These are phyloP conservation scores for Pachypanchax playfairii DNA, from an alignment of 2,113 vertebrate genomes.

Conservation along the genomic window DNA sequence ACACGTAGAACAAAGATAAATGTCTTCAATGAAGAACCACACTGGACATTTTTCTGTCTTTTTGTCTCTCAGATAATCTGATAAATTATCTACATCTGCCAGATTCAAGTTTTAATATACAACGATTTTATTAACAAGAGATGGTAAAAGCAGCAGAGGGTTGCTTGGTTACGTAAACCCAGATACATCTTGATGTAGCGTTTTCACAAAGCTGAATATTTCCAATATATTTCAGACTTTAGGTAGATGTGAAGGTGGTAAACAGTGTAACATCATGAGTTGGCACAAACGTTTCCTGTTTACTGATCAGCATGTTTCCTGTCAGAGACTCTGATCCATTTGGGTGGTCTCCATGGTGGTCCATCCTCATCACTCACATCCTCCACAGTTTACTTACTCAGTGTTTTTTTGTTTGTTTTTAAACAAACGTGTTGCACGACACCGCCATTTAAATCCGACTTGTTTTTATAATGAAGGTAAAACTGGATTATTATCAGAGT, in stretches of 20 bases:
- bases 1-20: too few species aligned
- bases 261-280: not conserved
- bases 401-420: slow-evolving; percentile 6
- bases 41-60: not conserved
- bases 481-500: slow-evolving; percentile 7
- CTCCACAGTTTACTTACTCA: slow-evolving; percentile 20
- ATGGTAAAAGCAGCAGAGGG: slow-evolving; percentile 26
- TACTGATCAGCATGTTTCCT: slow-evolving; percentile 34
- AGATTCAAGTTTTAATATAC: not conserved
- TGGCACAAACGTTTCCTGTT: slow-evolving; percentile 22
- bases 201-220: not conserved
- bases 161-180: not conserved
- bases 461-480: slow-evolving; percentile 13
- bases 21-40: slow-evolving; percentile 12
- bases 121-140: too few species aligned
- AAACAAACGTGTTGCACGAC: slow-evolving; percentile 33
- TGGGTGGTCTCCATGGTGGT: slow-evolving; percentile 73
- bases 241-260: not conserved
- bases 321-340: slow-evolving; percentile 52
- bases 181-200: slow-evolving; percentile 1
- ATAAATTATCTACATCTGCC: slow-evolving; percentile 5
- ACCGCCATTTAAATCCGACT: slow-evolving; percentile 6
- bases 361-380: slow-evolving; percentile 24
- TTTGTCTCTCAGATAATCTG: not conserved
- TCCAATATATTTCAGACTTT: not conserved